These are phyloP conservation scores for Melolontha melolontha DNA, from an alignment of 2,888 invertebrate genomes.

Conservation along the genomic window DNA sequence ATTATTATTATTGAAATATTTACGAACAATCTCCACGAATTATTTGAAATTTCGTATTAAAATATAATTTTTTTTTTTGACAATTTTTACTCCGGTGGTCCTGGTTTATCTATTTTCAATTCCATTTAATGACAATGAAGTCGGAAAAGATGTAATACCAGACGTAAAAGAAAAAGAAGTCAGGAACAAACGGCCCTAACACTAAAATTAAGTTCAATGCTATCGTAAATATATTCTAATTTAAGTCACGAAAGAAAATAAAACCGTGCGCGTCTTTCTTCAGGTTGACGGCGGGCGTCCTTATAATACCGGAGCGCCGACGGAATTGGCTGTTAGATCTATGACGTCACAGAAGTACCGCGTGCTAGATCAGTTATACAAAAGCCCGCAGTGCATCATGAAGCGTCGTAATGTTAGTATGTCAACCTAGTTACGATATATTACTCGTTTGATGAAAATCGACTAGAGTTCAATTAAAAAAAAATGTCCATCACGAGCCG, in stretches of 20 bases:
- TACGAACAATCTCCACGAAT: no score
- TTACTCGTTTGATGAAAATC: background rate
- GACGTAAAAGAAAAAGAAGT: background rate
- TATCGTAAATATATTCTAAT: conserved; percentile 28
- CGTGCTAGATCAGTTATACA: conserved; percentile 43
- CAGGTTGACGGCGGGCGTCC: conserved; percentile 14
- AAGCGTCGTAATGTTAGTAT: conserved; percentile 24
- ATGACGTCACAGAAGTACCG: conserved; percentile 47
- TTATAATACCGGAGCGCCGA: conserved; percentile 33
- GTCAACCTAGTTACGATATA: conserved; percentile 16
- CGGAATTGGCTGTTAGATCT: conserved; percentile 38
- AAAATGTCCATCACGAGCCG: no score
- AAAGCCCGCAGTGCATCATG: conserved; percentile 43
- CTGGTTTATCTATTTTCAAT: no score
- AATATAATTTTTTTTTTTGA: no score
- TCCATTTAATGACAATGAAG: no score
- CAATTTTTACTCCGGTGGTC: no score
- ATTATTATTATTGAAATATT: no score
- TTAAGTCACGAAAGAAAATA: conserved; percentile 19
- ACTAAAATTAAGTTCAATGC: conserved; percentile 15
- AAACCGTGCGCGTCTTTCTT: conserved; percentile 26
- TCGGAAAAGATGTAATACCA: background rate
- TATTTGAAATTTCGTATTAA: no score
- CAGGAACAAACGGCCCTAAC: no score
- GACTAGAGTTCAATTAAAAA: conserved; percentile 19